Evolutionary conservation across 2,113 vertebrate species (phyloP), one percentile per base, ranked within the genome.

Genomic region (Ardeotis arabs): DNA sequence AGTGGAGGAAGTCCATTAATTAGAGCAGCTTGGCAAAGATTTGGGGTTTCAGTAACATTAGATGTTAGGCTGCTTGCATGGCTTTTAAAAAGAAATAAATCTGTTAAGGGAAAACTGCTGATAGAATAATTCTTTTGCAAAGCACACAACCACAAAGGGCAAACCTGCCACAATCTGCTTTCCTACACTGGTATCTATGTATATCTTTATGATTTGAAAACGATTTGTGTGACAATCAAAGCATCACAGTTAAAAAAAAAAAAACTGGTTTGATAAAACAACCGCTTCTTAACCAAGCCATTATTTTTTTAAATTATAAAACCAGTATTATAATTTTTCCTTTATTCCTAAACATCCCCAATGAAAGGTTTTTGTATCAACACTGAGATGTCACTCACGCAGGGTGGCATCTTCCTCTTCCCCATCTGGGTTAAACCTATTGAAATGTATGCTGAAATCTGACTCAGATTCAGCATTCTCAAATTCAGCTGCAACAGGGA

Each of bases 371-470:
- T 96, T 77, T 73, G 84, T 89, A 91, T 87, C 77, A 94, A 94
- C 83, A 59, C 73, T 45, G 83, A 96, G 88, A 93, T 58, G 87
- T 99, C 98, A 99, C 96, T 99, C 99, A 89, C 98, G 99, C 88
- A 98, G 97, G 12, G 98, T 95, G 86, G 98, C 95, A 94, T 97
- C 98, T 95, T 99, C 99, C 89, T 98, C 98, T 90, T 99, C 99
- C 77, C 99, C 99, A 8, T 98, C 99, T 10, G 99, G 99, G 89
- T 99, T 98, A 89, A 99, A 98, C 94, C 99, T 98, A 87, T 96
- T 98, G 90, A 99, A 99, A 50, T 98, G 98, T 83, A 98, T 97
- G 94, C 98, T 99, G 97, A 98, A 97, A 82, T 99, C 98, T 7
- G 97, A 94, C 84, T 98, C 96, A 0, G 98, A 96, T 67, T 98